Base-by-base conservation (phyloP, 1,140 invertebrate genomes). In the Drosophila nikananu region DNA sequence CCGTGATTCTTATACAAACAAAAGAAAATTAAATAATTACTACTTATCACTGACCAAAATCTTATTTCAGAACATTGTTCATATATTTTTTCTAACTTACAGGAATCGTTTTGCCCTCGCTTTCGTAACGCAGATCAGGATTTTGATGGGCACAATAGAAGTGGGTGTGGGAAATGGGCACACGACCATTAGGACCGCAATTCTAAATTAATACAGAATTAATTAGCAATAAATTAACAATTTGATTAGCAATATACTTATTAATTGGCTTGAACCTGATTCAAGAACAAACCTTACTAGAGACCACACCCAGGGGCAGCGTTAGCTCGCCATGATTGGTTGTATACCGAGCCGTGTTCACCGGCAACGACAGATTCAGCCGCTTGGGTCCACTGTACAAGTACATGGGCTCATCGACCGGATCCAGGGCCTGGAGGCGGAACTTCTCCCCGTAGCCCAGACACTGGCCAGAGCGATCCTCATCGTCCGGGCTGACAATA, bases 381-480 rank as follows among this genome's bases (percentile, higher is more conserved):
- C 61, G 51, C 42, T 87, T 87, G n/a, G 73, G 76, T 0, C 80
- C 77, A 13, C 65, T 83, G 21, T 55, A 84, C 12, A 87, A n/a
- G 15, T 71, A 62, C 64, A 87, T 71, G 12, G 80, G 72, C 27
- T 87, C 77, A 52, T 77, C 61, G 0, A 37, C 19, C 0, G 79
- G 70, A 15, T 84, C 66, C 58, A 80, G 19, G 37, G 81, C 66
- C 63, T 86, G 67, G 17, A 87, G 57, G 5, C 76, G 78, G 25
- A 87, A 87, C 42, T 80, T 68, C 48, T 87, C 80, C 0, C 82
- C 80, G 41, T 84, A 87, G 25, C 68, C 70, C 15, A 87, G 42
- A 9, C 71, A 49, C 54, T 87, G 63, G 2, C 78, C 71, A 3
- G 61, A 42, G 8, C 72, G 72, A 51, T 84, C 73, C 17, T 54